Evolutionary conservation across 2,113 vertebrate genomes (phyloP).

Genomic region (Mirza zaza): DNA sequence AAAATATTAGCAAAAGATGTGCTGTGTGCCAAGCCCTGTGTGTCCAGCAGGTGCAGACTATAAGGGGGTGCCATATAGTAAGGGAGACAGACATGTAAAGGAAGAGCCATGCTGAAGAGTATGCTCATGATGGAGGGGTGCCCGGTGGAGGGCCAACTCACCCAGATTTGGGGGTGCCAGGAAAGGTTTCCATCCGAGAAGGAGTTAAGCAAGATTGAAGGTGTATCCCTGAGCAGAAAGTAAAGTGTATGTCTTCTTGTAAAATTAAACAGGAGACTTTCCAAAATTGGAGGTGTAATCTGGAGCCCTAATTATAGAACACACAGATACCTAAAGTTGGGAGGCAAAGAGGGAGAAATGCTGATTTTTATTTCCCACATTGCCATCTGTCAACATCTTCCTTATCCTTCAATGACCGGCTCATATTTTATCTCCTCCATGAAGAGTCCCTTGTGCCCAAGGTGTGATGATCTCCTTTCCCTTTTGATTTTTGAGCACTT

Average conservation of each 20-base stretch:
- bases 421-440: not conserved
- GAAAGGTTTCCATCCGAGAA: not conserved
- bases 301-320: conserved; percentile 73
- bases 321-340: not conserved
- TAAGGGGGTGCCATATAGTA: not conserved
- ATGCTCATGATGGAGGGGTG: not conserved
- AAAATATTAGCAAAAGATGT: not conserved
- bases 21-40: not conserved
- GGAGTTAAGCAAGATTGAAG: not conserved
- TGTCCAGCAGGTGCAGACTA: not conserved
- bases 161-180: no score
- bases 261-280: conserved; percentile 73
- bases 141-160: not conserved
- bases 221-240: not conserved
- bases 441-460: not conserved
- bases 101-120: not conserved
- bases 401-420: not conserved
- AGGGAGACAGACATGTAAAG: not conserved
- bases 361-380: conserved; percentile 3
- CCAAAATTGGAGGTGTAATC: conserved; percentile 69
- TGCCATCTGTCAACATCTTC: not conserved
- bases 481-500: not conserved
- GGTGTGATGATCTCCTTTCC: not conserved
- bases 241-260: conserved; percentile 22
- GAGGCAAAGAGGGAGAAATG: conserved; percentile 41